Evolutionary conservation across 2,797 vertebrate genomes (phyloP).

Genomic region (Tenualosa ilisha): DNA sequence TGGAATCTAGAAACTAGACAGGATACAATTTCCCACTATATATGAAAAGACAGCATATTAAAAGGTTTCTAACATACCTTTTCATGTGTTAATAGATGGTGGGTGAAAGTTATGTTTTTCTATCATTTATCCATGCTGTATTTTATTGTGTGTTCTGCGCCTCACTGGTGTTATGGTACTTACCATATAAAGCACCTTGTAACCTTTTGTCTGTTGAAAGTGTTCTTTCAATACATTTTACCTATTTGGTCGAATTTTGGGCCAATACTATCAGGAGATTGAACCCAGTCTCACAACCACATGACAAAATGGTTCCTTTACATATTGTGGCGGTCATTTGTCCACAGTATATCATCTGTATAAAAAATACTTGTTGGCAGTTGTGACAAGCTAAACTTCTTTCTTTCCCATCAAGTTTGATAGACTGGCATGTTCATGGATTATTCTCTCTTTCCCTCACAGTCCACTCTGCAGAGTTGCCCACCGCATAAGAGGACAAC

Average conservation of each 20-base stretch:
- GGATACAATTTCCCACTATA: no score
- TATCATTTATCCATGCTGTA: no score
- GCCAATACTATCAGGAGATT: not conserved
- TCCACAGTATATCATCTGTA: not conserved
- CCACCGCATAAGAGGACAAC: rapidly evolving
- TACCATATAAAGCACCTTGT: no score
- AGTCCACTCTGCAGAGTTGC: not conserved
- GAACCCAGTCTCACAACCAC: not conserved
- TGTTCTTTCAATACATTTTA: no score
- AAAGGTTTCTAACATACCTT: not conserved
- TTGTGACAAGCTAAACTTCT: not conserved
- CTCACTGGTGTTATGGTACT: no score
- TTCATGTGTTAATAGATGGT: no score
- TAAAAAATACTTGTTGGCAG: not conserved
- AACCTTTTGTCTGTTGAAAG: no score
- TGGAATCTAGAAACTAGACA: not conserved
- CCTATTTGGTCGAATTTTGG: no score
- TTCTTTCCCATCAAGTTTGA: not conserved
- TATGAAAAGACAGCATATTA: not conserved
- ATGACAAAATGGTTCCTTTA: not conserved
- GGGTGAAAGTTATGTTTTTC: no score
- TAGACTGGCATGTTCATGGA: not conserved
- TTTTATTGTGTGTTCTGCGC: no score
- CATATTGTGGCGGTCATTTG: not conserved
- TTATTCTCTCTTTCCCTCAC: not conserved